A percentile compares a stretch with the other conserved stretches of the same genome.
phyloP scores from a whole-genome alignment of 2,797 vertebrate genomes.

The Sparus aurata region DNA sequence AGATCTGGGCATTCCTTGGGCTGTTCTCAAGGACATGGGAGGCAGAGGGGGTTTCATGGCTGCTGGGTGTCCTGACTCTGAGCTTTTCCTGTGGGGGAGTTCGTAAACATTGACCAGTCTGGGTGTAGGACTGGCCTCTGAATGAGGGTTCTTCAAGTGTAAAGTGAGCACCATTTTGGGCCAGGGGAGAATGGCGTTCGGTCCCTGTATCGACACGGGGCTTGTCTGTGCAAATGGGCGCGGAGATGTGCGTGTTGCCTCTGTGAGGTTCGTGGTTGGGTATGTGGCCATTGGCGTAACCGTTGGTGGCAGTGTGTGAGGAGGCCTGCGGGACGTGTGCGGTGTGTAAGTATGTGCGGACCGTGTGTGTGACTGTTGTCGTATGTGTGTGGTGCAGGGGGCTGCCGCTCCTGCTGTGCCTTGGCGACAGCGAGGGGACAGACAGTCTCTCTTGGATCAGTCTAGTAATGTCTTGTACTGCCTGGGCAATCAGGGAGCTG shows the following conservation, averaged over 20 bases:
- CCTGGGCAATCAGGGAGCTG: conserved; percentile 82
- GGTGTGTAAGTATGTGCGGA: conserved; percentile 78
- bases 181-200: conserved; percentile 72
- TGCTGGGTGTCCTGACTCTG: conserved; percentile 68
- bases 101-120: conserved; percentile 76
- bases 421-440: conserved; percentile 81
- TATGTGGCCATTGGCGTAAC: conserved; percentile 78
- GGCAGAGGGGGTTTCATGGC: conserved; percentile 61
- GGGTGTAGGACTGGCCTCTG: conserved; percentile 69
- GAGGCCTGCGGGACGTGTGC: conserved; percentile 65
- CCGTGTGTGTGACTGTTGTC: conserved; percentile 82
- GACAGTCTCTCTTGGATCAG: conserved; percentile 90
- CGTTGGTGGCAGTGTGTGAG: conserved; percentile 72
- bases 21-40: conserved; percentile 63
- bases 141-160: conserved; percentile 88
- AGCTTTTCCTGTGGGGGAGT: conserved; percentile 68
- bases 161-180: conserved; percentile 84
- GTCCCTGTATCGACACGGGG: conserved; percentile 66
- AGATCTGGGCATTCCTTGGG: conserved; percentile 62
- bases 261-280: conserved; percentile 79
- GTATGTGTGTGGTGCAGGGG: conserved; percentile 79
- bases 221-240: conserved; percentile 87
- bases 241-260: conserved; percentile 76
- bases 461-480: conserved; percentile 88
- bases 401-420: conserved; percentile 75